A percentile compares a stretch with the other conserved stretches of the same genome.
Evolutionary conservation across 2,113 vertebrate genomes (phyloP).

Genomic region (Pimephales promelas): DNA sequence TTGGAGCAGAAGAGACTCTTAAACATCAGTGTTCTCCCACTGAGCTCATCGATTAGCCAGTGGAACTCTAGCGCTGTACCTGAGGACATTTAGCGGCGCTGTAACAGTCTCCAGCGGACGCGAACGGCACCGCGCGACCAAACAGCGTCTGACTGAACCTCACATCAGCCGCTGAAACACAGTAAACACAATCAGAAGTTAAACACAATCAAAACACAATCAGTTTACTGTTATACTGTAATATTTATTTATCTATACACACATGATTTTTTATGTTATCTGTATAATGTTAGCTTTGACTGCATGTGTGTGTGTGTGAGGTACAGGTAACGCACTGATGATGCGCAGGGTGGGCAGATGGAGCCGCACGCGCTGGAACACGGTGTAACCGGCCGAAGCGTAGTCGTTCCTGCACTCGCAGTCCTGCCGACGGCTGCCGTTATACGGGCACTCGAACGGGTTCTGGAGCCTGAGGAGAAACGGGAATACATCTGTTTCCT

Average conservation of each 20-base stretch:
- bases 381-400: conserved; percentile 85
- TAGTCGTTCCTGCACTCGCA: conserved; percentile 89
- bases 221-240: too few relatives aligned
- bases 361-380: conserved; percentile 90
- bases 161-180: conserved; percentile 83
- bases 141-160: conserved; percentile 82
- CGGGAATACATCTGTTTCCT: too few relatives aligned
- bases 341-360: conserved; percentile 88
- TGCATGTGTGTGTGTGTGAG: too few relatives aligned
- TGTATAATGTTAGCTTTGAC: too few relatives aligned
- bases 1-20: background rate
- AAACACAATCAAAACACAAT: too few relatives aligned
- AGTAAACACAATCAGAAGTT: conserved; percentile 35
- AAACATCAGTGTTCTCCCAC: too few relatives aligned
- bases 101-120: conserved; percentile 90
- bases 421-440: conserved; percentile 88
- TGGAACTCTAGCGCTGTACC: conserved; percentile 64
- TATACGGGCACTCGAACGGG: conserved; percentile 93
- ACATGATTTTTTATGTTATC: too few relatives aligned
- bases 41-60: too few relatives aligned
- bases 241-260: background rate
- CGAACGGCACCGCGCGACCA: conserved; percentile 85
- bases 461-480: conserved; percentile 81
- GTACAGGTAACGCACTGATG: conserved; percentile 74
- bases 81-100: conserved; percentile 90